These are phyloP conservation scores for Threskiornis aethiopicus DNA, from an alignment of 2,797 vertebrate genomes.

Conservation along the genomic window DNA sequence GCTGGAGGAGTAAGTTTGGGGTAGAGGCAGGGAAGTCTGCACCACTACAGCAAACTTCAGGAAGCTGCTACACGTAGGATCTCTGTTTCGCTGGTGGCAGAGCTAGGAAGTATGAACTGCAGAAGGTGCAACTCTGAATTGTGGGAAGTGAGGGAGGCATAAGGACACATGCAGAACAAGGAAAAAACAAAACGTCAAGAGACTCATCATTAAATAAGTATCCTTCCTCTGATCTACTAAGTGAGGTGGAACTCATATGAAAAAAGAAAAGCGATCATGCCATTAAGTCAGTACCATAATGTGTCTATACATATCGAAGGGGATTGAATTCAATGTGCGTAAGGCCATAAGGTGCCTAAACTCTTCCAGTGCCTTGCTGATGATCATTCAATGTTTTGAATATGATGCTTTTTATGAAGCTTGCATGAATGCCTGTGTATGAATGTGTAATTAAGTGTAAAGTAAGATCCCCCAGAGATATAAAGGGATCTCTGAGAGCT, in stretches of 20 bases:
- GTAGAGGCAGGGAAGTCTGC: neutral
- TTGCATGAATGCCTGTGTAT: neutral
- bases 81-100: neutral
- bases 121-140: neutral
- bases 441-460: neutral
- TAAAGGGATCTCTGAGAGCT: neutral
- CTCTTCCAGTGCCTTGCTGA: neutral
- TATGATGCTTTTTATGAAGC: neutral
- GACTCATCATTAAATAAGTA: neutral
- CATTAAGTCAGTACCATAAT: neutral
- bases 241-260: neutral
- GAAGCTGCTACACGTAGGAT: neutral
- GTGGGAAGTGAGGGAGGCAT: neutral
- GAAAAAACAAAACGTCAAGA: neutral
- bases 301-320: neutral
- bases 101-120: neutral
- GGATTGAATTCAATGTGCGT: neutral
- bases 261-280: neutral
- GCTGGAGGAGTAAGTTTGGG: slow-evolving; percentile 6
- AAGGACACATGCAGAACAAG: neutral
- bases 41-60: neutral
- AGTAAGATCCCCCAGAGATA: neutral
- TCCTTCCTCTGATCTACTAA: neutral
- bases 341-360: neutral
- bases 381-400: neutral